Percentiles rank a stretch among this genome's conserved stretches.
phyloP scores from a whole-genome alignment of 2,113 vertebrate species.

The Brienomyrus brachyistius region DNA sequence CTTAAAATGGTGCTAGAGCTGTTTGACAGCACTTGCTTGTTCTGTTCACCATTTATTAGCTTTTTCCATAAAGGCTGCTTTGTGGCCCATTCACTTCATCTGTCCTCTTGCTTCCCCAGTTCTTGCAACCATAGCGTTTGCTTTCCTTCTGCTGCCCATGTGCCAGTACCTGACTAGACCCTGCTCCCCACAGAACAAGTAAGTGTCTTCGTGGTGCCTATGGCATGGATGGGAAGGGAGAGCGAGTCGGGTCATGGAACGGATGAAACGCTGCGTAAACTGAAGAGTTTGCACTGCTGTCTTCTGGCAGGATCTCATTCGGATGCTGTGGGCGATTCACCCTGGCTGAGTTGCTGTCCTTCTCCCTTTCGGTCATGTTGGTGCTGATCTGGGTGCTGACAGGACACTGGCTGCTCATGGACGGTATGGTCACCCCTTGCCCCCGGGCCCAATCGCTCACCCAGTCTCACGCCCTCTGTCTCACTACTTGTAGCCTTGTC shows the following conservation, averaged over 20 bases:
- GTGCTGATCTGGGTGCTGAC: constrained; percentile 99
- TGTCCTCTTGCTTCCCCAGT: constrained; percentile 54
- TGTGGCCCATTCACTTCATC: neutral
- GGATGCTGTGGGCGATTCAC: constrained; percentile 98
- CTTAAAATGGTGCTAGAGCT: neutral
- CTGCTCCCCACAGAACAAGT: constrained; percentile 97
- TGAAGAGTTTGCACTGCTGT: neutral
- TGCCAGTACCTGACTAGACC: constrained; percentile 99
- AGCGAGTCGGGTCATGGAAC: neutral
- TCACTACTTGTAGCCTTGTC: constrained; percentile 9
- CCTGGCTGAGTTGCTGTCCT: constrained; percentile 89
- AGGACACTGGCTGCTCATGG: constrained; percentile 98
- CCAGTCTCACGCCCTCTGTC: neutral
- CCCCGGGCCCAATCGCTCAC: neutral
- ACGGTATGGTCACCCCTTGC: constrained; percentile 64
- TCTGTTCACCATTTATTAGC: neutral
- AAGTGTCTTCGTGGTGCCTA: constrained; percentile 43
- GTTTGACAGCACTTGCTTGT: neutral
- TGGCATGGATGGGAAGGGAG: neutral
- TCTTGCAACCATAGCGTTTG: constrained; percentile 97
- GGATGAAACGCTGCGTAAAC: neutral
- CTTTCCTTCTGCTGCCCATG: constrained; percentile 97
- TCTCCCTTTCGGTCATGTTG: constrained; percentile 92
- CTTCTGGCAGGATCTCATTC: constrained; percentile 84
- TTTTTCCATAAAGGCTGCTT: neutral